A percentile compares a stretch with the other conserved stretches of the same genome.
Evolutionary conservation across 2,888 invertebrate genomes (phyloP).

Genomic region (Psylliodes chrysocephalus): DNA sequence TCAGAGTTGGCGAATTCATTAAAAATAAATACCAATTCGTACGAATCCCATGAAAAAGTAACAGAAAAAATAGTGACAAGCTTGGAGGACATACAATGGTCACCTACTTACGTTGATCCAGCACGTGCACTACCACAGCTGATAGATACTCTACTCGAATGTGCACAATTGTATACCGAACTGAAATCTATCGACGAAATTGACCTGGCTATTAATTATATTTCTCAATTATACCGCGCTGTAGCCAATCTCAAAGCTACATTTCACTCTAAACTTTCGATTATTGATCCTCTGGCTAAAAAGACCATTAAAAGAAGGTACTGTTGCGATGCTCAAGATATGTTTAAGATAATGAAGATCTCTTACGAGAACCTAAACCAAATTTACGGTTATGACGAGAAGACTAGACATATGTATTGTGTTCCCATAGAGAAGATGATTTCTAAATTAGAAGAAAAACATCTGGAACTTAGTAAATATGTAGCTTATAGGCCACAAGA

Average conservation of each 20-base stretch:
- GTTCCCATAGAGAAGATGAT: conserved; percentile 62
- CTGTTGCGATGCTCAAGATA: conserved; percentile 74
- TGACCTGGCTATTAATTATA: conserved; percentile 10
- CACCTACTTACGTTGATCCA: background rate
- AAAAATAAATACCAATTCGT: conserved; percentile 3
- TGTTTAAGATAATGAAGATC: conserved; percentile 68
- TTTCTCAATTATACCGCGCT: conserved; percentile 58
- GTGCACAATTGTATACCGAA: background rate
- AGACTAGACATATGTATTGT: conserved; percentile 66
- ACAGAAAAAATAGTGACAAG: background rate
- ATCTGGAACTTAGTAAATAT: conserved; percentile 64
- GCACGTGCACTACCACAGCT: background rate
- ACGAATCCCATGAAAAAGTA: background rate
- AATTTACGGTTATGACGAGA: conserved; percentile 59
- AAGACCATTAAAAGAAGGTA: conserved; percentile 77
- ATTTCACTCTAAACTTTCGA: conserved; percentile 72
- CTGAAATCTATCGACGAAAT: background rate
- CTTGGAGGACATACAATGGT: background rate
- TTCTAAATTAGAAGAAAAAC: conserved; percentile 50
- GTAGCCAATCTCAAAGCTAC: conserved; percentile 69
- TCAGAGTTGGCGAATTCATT: conserved; percentile 22
- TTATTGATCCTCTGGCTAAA: conserved; percentile 87
- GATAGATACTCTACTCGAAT: background rate
- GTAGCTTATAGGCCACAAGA: conserved; percentile 69
- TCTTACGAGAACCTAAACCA: conserved; percentile 69